A percentile compares a stretch with the other conserved stretches of the same genome.
Evolutionary conservation across 2,797 vertebrate species (phyloP).

Genomic region (Sciurus vulgaris): DNA sequence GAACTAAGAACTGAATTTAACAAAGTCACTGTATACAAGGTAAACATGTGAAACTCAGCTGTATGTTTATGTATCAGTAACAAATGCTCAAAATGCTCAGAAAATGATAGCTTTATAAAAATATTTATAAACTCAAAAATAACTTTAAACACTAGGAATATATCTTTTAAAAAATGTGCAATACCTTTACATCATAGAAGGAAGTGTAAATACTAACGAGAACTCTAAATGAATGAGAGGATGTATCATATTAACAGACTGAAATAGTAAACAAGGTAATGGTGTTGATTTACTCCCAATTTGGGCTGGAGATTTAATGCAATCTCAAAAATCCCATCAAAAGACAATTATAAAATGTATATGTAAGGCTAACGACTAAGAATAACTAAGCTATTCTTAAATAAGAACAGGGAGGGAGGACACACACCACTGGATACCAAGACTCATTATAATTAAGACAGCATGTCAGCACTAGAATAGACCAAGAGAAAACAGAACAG

Average conservation of each 20-base stretch:
- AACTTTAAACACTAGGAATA: slow-evolving; percentile 41
- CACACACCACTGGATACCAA: background rate
- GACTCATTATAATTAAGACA: slow-evolving; percentile 48
- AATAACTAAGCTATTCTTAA: slow-evolving; percentile 54
- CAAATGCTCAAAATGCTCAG: background rate
- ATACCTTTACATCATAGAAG: background rate
- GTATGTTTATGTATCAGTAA: background rate
- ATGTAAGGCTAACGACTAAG: background rate
- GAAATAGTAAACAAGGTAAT: slow-evolving; percentile 25
- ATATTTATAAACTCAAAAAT: slow-evolving; percentile 23
- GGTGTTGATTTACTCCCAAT: slow-evolving; percentile 27
- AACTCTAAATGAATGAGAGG: slow-evolving; percentile 15
- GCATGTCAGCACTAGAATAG: background rate
- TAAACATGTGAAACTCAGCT: slow-evolving; percentile 46
- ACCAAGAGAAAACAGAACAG: background rate
- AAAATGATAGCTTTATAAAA: slow-evolving; percentile 15
- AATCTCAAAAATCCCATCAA: slow-evolving; percentile 40
- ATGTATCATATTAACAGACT: background rate
- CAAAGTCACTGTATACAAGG: slow-evolving; percentile 12
- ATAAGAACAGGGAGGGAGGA: slow-evolving; percentile 32
- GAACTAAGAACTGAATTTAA: slow-evolving; percentile 26
- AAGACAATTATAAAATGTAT: slow-evolving; percentile 43
- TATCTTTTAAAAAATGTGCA: background rate
- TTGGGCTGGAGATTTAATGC: background rate
- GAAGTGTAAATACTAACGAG: background rate